Conservation (phyloP, 2,113 vertebrate genomes). For the Zapornia atra region DNA sequence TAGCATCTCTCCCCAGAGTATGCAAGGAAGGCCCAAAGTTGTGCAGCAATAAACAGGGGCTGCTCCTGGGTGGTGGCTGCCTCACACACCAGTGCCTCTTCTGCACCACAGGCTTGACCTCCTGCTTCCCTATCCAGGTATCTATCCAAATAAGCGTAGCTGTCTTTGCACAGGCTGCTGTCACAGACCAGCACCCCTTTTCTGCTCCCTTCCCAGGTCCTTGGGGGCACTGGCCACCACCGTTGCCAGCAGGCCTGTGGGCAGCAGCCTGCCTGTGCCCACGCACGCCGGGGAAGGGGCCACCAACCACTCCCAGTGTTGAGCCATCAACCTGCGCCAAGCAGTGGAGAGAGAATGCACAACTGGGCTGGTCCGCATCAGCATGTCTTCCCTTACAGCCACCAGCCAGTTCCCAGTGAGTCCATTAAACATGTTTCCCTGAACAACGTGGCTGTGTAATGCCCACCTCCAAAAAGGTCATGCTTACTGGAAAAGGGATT, state of each 20-base stretch:
- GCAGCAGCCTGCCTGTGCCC: not conserved
- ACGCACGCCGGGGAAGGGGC: rapidly evolving
- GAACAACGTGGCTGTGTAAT: not conserved
- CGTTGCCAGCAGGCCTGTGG: rapidly evolving
- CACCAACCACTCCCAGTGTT: rapidly evolving
- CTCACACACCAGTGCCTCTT: rapidly evolving
- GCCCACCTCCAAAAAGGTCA: not conserved
- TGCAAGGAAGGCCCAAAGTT: not conserved
- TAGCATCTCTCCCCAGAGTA: not conserved
- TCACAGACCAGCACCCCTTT: not conserved
- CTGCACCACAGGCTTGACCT: not conserved
- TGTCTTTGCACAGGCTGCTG: not conserved
- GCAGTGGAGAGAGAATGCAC: not conserved
- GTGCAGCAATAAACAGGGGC: rapidly evolving
- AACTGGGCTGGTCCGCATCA: not conserved
- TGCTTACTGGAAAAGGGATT: not conserved
- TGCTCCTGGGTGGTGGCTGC: not conserved
- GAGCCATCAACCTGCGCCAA: not conserved
- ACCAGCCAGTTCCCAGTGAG: not conserved
- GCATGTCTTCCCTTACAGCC: not conserved
- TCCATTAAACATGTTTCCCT: not conserved
- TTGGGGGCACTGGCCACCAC: rapidly evolving
- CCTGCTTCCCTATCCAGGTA: not conserved
- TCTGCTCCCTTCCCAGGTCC: not conserved
- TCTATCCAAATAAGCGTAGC: not conserved